Evolutionary conservation across 2,797 vertebrate genomes (phyloP).

Genomic region (Mormyrops boulengeri): DNA sequence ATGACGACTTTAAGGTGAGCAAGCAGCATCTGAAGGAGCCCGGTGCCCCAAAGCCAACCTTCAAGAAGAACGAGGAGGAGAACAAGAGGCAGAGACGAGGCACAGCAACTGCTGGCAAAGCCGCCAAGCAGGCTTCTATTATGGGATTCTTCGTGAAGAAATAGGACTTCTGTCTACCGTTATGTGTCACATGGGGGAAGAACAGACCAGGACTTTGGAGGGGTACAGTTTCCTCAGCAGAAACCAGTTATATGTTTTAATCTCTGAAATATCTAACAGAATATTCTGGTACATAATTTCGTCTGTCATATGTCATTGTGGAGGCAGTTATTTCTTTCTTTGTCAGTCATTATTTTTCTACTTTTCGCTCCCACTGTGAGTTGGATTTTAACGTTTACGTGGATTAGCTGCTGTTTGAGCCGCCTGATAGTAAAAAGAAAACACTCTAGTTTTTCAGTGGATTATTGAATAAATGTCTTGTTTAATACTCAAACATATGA

Average conservation of each 20-base stretch:
- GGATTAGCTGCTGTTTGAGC: neutral
- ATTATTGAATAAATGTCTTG: neutral
- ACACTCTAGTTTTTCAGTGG: neutral
- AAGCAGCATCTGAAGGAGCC: slow-evolving; percentile 36
- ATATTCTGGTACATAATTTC: neutral
- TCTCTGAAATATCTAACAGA: neutral
- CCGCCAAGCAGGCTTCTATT: slow-evolving; percentile 83
- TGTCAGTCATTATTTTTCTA: neutral
- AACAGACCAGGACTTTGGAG: neutral
- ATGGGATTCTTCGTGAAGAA: slow-evolving; percentile 91
- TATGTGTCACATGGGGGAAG: neutral
- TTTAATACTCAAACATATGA: neutral
- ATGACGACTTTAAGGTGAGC: slow-evolving; percentile 58
- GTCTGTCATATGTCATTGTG: neutral
- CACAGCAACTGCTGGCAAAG: slow-evolving; percentile 53
- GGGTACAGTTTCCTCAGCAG: neutral
- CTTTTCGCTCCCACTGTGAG: neutral
- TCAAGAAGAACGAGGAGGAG: slow-evolving; percentile 63
- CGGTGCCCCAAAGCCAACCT: slow-evolving; percentile 29
- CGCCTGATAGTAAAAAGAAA: neutral
- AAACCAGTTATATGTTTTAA: neutral
- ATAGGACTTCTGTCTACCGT: slow-evolving; percentile 36
- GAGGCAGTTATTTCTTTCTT: neutral
- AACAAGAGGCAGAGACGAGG: slow-evolving; percentile 69
- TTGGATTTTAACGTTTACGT: neutral